Percentiles rank a stretch among this genome's conserved stretches.
These are phyloP conservation scores for Avahi laniger DNA, from an alignment of 2,797 vertebrate genomes.

Conservation along the genomic window DNA sequence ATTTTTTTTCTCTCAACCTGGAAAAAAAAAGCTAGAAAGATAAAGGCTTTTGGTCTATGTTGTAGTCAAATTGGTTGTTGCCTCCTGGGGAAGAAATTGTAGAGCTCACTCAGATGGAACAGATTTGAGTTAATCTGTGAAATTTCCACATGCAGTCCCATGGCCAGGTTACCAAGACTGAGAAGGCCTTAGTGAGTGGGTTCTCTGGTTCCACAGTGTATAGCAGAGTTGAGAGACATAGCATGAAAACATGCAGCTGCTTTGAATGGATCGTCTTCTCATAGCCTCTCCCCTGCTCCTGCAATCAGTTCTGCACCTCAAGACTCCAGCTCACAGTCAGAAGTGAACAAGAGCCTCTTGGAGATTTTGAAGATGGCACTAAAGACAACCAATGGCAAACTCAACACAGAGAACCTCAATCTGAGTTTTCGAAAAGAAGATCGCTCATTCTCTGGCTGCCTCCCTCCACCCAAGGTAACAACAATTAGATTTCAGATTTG, in stretches of 20 bases:
- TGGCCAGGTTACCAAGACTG: not conserved
- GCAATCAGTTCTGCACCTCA: not conserved
- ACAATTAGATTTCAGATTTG: not conserved
- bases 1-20: not conserved
- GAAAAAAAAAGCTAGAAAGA: not conserved
- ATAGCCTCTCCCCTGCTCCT: not conserved
- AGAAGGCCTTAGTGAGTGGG: not conserved
- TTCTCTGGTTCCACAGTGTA: not conserved
- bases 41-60: not conserved
- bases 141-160: not conserved
- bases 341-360: constrained; percentile 19
- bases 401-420: constrained; percentile 57
- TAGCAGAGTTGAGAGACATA: not conserved
- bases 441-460: constrained; percentile 34
- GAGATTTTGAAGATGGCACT: constrained; percentile 68
- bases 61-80: not conserved
- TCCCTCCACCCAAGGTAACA: constrained; percentile 64
- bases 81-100: not conserved
- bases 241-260: not conserved
- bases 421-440: constrained; percentile 71
- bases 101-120: not conserved
- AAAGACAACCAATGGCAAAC: constrained; percentile 37
- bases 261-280: not conserved
- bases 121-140: not conserved
- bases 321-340: not conserved